Base-by-base conservation (phyloP, 2,888 invertebrate genomes). In the Odontocerum albicorne region DNA sequence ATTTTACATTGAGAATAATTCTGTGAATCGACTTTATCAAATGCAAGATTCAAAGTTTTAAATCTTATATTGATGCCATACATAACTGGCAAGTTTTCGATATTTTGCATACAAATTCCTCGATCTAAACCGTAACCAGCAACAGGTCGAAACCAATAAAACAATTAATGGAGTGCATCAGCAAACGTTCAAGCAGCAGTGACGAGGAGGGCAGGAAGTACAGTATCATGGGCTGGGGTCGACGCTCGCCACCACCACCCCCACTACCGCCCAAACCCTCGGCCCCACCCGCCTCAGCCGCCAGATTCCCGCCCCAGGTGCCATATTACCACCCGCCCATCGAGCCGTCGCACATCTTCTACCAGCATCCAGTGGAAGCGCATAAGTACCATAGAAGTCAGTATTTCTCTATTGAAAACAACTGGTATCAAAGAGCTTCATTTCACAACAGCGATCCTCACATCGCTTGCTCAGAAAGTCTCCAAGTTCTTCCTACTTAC, bases 131-230 rank as follows among this genome's bases (percentile, higher is more conserved):
- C n/a, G n/a, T n/a, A n/a, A n/a, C n/a, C n/a, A n/a, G n/a, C n/a
- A n/a, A n/a, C n/a, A n/a, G n/a, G n/a, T n/a, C n/a, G n/a, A n/a
- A n/a, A n/a, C n/a, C n/a, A n/a, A n/a, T n/a, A n/a, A 12, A n/a
- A n/a, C n/a, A n/a, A n/a, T n/a, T 20, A 13, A 59, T 59, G 59
- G 59, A 59, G 47, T 59, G 59, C 46, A 59, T 59, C 39, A 40
- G 52, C 15, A 56, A 38, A 21, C 35, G 45, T 7, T 39, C 42
- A 8, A 45, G 45, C 27, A 49, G 39, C n/a, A 57, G 49, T 21
- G 45, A 42, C 15, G 49, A 52, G 12, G 36, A 31, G 7, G 39
- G 10, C 13, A 36, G 36, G 12, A 45, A 19, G 16, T 45, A 17
- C 35, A 38, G 40, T 17, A 15, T 36, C 4, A 12, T 38, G n/a